These are phyloP conservation scores for Caranx melampygus DNA, from an alignment of 2,113 vertebrate species.

Conservation along the genomic window DNA sequence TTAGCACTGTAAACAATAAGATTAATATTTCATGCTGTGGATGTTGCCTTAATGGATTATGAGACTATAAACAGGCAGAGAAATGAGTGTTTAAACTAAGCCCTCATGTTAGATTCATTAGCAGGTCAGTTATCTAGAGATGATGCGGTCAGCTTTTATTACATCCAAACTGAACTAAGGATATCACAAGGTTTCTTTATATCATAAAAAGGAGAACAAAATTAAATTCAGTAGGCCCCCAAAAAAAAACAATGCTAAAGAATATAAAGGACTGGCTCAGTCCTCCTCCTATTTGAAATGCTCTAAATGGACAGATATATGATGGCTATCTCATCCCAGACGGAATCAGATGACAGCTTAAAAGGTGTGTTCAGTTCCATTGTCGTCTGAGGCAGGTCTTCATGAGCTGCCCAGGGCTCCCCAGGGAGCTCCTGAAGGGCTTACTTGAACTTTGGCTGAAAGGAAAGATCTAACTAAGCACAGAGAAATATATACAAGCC, in stretches of 20 bases:
- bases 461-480: slow-evolving; percentile 40
- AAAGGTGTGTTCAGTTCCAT: slow-evolving; percentile 32
- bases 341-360: slow-evolving; percentile 34
- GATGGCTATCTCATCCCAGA: slow-evolving; percentile 49
- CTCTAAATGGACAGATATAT: slow-evolving; percentile 38
- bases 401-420: slow-evolving; percentile 40
- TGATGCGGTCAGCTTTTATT: slow-evolving; percentile 45
- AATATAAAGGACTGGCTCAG: slow-evolving; percentile 44
- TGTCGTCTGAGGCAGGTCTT: slow-evolving; percentile 38
- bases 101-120: slow-evolving; percentile 60
- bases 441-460: slow-evolving; percentile 53
- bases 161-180: slow-evolving; percentile 14
- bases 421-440: slow-evolving; percentile 19
- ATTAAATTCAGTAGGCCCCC: slow-evolving; percentile 27
- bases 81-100: slow-evolving; percentile 52
- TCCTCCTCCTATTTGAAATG: slow-evolving; percentile 39
- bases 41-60: slow-evolving; percentile 65
- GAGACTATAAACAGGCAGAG: slow-evolving; percentile 37
- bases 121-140: slow-evolving; percentile 39
- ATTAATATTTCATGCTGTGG: slow-evolving; percentile 71
- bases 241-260: slow-evolving; percentile 9
- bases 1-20: slow-evolving; percentile 61
- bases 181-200: slow-evolving; percentile 31
- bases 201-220: slow-evolving; percentile 28
- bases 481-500: slow-evolving; percentile 47